Evolutionary conservation across 2,113 vertebrate species (phyloP).

Genomic region (Neodon shergylaensis): DNA sequence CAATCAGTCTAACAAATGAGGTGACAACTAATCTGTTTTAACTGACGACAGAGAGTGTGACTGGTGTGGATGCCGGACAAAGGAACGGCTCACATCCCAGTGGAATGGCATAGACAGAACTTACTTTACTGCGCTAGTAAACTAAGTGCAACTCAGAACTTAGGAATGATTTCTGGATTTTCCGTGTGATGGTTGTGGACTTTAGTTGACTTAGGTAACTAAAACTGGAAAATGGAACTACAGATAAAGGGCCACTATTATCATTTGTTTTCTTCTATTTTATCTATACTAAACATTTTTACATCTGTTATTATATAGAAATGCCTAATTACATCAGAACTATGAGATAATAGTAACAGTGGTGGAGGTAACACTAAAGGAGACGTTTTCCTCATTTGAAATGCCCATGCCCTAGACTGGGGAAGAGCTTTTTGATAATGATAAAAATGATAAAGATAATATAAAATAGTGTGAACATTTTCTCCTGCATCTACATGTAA

Average conservation of each 20-base stretch:
- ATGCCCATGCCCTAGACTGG: neutral
- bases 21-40: neutral
- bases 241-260: neutral
- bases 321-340: neutral
- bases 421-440: neutral
- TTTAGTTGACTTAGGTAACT: neutral
- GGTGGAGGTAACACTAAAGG: neutral
- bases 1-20: neutral
- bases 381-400: neutral
- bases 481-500: neutral
- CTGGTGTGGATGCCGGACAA: neutral
- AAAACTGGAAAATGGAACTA: neutral
- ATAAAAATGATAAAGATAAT: neutral
- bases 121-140: neutral
- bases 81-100: neutral
- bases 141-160: neutral
- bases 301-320: slow-evolving; percentile 18
- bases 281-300: slow-evolving; percentile 5
- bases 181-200: neutral
- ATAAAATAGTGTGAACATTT: neutral
- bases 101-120: neutral
- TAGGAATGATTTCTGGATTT: neutral
- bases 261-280: slow-evolving; percentile 4
- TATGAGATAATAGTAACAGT: neutral
- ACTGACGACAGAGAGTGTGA: neutral